Conservation (phyloP, 2,888 invertebrate species). For the Cheilosia vernalis region DNA sequence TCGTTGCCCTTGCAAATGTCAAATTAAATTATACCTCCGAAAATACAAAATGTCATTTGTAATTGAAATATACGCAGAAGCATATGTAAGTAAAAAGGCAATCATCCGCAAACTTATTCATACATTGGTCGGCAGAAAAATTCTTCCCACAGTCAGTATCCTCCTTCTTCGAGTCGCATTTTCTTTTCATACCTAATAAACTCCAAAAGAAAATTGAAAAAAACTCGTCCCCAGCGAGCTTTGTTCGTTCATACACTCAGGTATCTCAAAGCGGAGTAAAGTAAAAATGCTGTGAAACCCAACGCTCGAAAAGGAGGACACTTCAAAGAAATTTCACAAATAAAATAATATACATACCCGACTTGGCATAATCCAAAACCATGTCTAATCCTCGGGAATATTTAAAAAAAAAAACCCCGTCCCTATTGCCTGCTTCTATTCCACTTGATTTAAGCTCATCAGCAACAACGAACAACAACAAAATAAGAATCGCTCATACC, state of each 20-base stretch:
- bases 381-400: conserved; percentile 60
- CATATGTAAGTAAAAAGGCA: too few relatives aligned
- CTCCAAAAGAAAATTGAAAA: conserved; percentile 16
- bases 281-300: too few relatives aligned
- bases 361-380: conserved; percentile 58
- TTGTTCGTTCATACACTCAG: conserved; percentile 28
- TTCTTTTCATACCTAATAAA: background rate
- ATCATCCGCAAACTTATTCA: too few relatives aligned
- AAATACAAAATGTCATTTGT: too few relatives aligned
- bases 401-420: background rate
- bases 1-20: too few relatives aligned
- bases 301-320: too few relatives aligned
- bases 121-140: background rate
- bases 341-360: conserved; percentile 42
- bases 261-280: conserved; percentile 20
- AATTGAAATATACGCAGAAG: too few relatives aligned
- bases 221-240: background rate
- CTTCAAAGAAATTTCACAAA: conserved; percentile 10
- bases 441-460: conserved; percentile 26
- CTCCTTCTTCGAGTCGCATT: too few relatives aligned
- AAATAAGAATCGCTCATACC: conserved; percentile 31
- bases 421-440: background rate
- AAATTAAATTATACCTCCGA: too few relatives aligned
- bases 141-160: background rate
- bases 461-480: background rate